Conservation (phyloP, 2,113 vertebrate species). For the Passer domesticus region DNA sequence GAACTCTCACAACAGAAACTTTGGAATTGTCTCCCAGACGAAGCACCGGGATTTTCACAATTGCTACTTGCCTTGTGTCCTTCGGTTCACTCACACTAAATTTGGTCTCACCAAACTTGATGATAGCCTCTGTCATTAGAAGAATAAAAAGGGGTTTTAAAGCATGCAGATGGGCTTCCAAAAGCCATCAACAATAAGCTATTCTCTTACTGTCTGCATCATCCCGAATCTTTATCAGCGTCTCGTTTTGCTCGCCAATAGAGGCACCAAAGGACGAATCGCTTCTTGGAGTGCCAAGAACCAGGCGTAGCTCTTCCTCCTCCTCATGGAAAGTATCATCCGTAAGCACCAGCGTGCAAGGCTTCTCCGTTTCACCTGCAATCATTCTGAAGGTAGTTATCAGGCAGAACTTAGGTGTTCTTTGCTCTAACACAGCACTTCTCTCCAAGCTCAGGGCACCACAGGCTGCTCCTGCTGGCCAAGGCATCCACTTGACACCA, state of each 20-base stretch:
- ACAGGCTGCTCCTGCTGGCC: neutral
- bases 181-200: neutral
- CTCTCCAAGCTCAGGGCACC: neutral
- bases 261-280: constrained; percentile 88
- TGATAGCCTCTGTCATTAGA: constrained; percentile 82
- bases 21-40: constrained; percentile 90
- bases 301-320: constrained; percentile 88
- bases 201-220: constrained; percentile 85
- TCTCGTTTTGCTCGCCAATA: constrained; percentile 88
- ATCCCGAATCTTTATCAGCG: constrained; percentile 87
- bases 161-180: neutral
- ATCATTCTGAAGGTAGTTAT: constrained; percentile 23
- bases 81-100: constrained; percentile 87
- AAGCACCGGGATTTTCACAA: constrained; percentile 86
- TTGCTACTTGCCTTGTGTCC: constrained; percentile 73
- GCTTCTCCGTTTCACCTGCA: constrained; percentile 89
- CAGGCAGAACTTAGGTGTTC: neutral
- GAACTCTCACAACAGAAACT: constrained; percentile 89
- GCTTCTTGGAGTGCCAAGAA: constrained; percentile 88
- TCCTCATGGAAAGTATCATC: constrained; percentile 88
- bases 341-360: constrained; percentile 80
- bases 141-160: neutral
- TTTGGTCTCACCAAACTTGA: constrained; percentile 85
- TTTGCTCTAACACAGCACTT: neutral
- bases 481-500: neutral